Evolutionary conservation across 2,113 vertebrate species (phyloP).

Genomic region (Apaloderma vittatum): DNA sequence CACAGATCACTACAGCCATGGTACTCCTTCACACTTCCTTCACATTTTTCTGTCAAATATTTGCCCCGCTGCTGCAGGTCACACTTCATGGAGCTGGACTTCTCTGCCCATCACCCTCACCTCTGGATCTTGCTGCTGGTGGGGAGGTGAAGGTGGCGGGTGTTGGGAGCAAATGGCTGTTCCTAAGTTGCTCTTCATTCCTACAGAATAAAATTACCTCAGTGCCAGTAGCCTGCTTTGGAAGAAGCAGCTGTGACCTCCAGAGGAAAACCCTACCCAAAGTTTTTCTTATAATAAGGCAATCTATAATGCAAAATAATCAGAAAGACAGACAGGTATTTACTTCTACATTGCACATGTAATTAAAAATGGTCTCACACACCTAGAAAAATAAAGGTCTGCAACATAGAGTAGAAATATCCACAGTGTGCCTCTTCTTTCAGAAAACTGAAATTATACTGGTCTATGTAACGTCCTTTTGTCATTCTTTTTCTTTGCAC

Average conservation of each 20-base stretch:
- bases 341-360: not conserved
- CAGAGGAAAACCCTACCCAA: not conserved
- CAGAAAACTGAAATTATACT: not conserved
- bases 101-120: not conserved
- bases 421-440: not conserved
- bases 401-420: not conserved
- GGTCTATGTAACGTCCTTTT: not conserved
- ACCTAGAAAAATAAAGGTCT: not conserved
- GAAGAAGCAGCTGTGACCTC: not conserved
- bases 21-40: not conserved
- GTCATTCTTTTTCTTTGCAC: not conserved
- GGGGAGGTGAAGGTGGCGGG: too few species aligned
- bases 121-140: not conserved
- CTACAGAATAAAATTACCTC: not conserved
- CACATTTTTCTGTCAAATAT: not conserved
- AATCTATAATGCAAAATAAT: not conserved
- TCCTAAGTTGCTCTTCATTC: not conserved
- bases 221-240: not conserved
- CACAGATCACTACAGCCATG: accelerated
- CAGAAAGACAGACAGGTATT: not conserved
- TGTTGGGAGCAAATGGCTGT: not conserved
- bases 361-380: not conserved
- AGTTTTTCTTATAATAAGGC: not conserved
- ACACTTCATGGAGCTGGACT: not conserved
- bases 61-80: not conserved